phyloP scores from a whole-genome alignment of 1,140 invertebrate species.

The Anagrus nilaparvatae region DNA sequence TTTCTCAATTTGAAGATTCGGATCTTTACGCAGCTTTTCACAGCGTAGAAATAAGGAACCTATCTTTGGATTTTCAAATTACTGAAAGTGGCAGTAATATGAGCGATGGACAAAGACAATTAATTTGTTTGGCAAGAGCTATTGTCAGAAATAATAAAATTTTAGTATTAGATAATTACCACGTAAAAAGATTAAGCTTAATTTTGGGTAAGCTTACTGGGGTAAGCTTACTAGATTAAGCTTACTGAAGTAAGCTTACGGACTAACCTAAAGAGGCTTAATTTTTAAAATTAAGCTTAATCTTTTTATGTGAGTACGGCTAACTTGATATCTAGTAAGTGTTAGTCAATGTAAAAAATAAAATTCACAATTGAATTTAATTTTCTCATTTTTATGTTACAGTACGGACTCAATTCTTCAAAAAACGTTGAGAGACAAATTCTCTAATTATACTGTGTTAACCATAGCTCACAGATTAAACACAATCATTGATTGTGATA shows the following conservation, averaged over 20 bases:
- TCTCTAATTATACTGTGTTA: conserved; percentile 50
- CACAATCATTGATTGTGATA: conserved; percentile 45
- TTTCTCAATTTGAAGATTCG: conserved; percentile 51
- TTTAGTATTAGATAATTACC: conserved; percentile 54
- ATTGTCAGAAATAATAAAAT: conserved; percentile 65
- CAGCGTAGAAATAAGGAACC: conserved; percentile 45
- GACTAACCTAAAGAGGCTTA: too few species aligned
- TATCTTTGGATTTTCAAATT: conserved; percentile 52
- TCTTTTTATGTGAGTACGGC: too few species aligned
- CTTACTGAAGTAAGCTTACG: too few species aligned
- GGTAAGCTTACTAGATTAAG: too few species aligned
- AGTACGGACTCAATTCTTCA: conserved; percentile 53
- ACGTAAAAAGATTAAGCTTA: too few species aligned
- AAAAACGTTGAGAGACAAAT: conserved; percentile 52
- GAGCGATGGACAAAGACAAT: conserved; percentile 70
- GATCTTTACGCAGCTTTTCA: conserved; percentile 38
- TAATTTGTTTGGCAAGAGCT: conserved; percentile 69
- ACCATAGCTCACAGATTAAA: conserved; percentile 61
- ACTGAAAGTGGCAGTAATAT: conserved; percentile 64
- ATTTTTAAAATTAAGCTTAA: too few species aligned
- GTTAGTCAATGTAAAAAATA: too few species aligned
- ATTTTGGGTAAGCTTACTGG: too few species aligned
- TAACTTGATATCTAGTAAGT: too few species aligned
- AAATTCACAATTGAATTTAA: too few species aligned
- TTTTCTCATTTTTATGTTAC: conserved; percentile 41